A percentile compares a stretch with the other conserved stretches of the same genome.
Conservation (phyloP, 2,113 vertebrate genomes). For the Zosterops pallidus region DNA sequence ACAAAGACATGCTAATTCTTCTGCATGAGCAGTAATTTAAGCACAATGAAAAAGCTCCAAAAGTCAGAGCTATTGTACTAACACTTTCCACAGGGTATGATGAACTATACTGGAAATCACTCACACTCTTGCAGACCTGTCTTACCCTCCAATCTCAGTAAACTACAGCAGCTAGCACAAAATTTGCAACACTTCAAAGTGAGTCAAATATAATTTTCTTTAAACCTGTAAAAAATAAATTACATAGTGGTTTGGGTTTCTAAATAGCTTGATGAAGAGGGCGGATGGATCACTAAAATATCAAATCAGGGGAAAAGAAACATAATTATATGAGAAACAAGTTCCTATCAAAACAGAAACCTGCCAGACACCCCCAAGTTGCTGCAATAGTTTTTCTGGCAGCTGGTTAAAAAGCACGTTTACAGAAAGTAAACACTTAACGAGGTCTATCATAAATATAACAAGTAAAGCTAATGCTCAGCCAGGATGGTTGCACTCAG, state of each 20-base stretch:
- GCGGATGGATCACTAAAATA: slow-evolving; percentile 49
- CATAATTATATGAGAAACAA: not conserved
- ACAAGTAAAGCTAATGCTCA: not conserved
- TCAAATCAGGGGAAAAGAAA: slow-evolving; percentile 47
- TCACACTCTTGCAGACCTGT: not conserved
- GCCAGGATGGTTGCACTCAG: not conserved
- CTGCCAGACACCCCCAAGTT: slow-evolving; percentile 4
- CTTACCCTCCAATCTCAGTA: not conserved
- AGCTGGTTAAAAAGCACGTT: slow-evolving; percentile 22
- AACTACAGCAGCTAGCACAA: not conserved
- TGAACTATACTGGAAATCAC: not conserved
- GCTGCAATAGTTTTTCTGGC: slow-evolving; percentile 28
- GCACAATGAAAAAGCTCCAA: not conserved
- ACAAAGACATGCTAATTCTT: not conserved
- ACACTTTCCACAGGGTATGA: not conserved
- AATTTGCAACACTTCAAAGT: not conserved
- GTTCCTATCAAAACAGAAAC: slow-evolving; percentile 44
- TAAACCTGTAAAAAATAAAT: slow-evolving; percentile 36
- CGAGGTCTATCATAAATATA: not conserved
- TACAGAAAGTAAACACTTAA: not conserved
- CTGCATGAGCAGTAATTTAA: not conserved
- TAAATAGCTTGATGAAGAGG: slow-evolving; percentile 10
- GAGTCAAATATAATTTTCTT: slow-evolving; percentile 35
- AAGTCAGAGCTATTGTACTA: not conserved
- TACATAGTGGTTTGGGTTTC: not conserved